A percentile compares a stretch with the other conserved stretches of the same genome.
phyloP scores from a whole-genome alignment of 2,888 invertebrate species.

The Acheta domesticus region DNA sequence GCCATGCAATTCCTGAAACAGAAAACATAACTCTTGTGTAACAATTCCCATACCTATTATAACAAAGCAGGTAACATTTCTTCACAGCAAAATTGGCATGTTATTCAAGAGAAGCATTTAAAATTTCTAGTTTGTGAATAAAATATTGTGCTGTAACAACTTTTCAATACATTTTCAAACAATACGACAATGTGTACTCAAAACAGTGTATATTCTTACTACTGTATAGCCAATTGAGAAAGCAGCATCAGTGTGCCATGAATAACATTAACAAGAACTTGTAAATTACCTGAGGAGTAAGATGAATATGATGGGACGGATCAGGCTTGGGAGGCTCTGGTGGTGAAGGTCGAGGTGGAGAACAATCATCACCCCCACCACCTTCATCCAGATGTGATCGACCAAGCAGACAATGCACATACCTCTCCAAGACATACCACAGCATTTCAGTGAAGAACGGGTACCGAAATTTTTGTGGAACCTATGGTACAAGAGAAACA shows the following conservation, averaged over 20 bases:
- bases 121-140: too few relatives aligned
- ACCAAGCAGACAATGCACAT: constrained; percentile 82
- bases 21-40: constrained; percentile 25
- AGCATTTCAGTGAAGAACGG: constrained; percentile 98
- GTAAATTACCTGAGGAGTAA: constrained; percentile 67
- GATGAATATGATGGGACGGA: constrained; percentile 59
- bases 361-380: constrained; percentile 25
- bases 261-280: not conserved
- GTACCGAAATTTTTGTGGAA: constrained; percentile 95
- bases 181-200: too few relatives aligned
- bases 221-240: too few relatives aligned
- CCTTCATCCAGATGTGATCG: constrained; percentile 64
- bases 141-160: too few relatives aligned
- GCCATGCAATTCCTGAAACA: constrained; percentile 52
- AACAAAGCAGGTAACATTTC: not conserved
- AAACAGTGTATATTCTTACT: too few relatives aligned
- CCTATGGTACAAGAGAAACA: constrained; percentile 53
- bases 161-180: too few relatives aligned
- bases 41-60: not conserved
- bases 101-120: too few relatives aligned
- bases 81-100: too few relatives aligned
- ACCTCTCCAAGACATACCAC: constrained; percentile 94
- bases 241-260: too few relatives aligned
- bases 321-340: constrained; percentile 41
- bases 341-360: constrained; percentile 25